Base-by-base conservation (phyloP, 1,140 invertebrate species). In the Meloidogyne chitwoodi region DNA sequence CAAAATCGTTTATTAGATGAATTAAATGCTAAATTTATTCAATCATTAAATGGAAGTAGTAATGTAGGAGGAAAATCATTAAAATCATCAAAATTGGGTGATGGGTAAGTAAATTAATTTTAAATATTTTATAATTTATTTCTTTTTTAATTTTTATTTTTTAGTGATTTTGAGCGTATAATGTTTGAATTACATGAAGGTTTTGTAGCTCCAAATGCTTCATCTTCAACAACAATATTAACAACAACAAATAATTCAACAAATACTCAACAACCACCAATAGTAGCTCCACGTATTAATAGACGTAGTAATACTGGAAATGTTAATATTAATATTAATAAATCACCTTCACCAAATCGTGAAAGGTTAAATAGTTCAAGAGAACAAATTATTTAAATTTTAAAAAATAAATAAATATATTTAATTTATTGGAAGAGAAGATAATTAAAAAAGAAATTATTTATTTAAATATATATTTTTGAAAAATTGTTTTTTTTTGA, bases 1-100 rank as follows among this genome's bases (percentile, higher is more conserved):
- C 73, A 77, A 68, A 29, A 78, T 22, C 29, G 44, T 31, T 12
- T 77, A 26, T 29, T 77, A 2, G 76, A 77, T 22, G 76, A 77
- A 29, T 48, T 77, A 38, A 77, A 77, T 68, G 56, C 75, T 44
- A 78, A 78, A 24, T 77, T 79, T 68, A 38, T 77, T 10, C 73
- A 78, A 22, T 78, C 76, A n/a, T 29, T 77, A 34, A 31, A 22
- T 26, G 76, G 76, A 16, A 65, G 22, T 56, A 22, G 71, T n/a
- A 11, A 10, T 19, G 24, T n/a, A 12, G 24, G 29, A 11, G 27
- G n/a, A 12, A 29, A n/a, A 3, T 8, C 22, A 19, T 44, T 77
- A 10, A 62, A 77, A 26, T 77, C 76, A 4, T 68, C 44, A 14
- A 24, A 77, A 31, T 68, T 77, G 5, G 27, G 63, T 56, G 76